A percentile compares a stretch with the other conserved stretches of the same genome.
Conservation (phyloP, 1,140 invertebrate genomes). For the Oscheius sp. region DNA sequence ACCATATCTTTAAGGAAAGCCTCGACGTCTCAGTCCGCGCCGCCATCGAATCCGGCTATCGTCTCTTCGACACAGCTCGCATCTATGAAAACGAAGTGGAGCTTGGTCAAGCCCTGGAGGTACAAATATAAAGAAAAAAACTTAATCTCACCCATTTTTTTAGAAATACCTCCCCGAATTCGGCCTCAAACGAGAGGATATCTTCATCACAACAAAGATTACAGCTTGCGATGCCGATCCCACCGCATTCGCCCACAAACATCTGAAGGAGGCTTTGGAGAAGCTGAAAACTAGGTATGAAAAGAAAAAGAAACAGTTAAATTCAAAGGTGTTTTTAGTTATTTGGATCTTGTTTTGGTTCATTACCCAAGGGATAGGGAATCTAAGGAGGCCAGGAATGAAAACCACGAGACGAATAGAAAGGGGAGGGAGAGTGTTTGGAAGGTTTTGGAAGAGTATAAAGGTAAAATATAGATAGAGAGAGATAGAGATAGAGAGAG, state of each 20-base stretch:
- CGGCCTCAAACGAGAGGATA: conserved; percentile 60
- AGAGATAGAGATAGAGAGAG: no score
- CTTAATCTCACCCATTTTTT: conserved; percentile 14
- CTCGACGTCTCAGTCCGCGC: conserved; percentile 54
- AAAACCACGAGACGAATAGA: conserved; percentile 20
- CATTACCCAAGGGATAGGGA: conserved; percentile 40
- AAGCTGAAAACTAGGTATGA: conserved; percentile 27
- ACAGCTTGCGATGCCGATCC: conserved; percentile 16
- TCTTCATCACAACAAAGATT: conserved; percentile 68
- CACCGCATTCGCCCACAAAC: conserved; percentile 3
- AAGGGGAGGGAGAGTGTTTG: conserved; percentile 20
- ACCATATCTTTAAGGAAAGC: no score
- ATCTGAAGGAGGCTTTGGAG: conserved; percentile 21
- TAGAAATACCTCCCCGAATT: conserved; percentile 59
- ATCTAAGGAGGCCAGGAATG: conserved; percentile 11
- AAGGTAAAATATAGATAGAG: neutral
- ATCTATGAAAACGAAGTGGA: conserved; percentile 66
- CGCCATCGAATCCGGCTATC: conserved; percentile 72
- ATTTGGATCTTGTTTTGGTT: conserved; percentile 32
- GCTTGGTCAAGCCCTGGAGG: conserved; percentile 62
- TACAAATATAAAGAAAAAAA: no score
- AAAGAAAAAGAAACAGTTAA: neutral
- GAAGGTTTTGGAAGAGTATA: conserved; percentile 23
- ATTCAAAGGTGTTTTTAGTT: conserved; percentile 10
- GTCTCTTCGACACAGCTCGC: conserved; percentile 72